A percentile compares a stretch with the other conserved stretches of the same genome.
These are phyloP conservation scores for Drepanosiphum platanoidis DNA, from an alignment of 2,888 invertebrate genomes.

Conservation along the genomic window DNA sequence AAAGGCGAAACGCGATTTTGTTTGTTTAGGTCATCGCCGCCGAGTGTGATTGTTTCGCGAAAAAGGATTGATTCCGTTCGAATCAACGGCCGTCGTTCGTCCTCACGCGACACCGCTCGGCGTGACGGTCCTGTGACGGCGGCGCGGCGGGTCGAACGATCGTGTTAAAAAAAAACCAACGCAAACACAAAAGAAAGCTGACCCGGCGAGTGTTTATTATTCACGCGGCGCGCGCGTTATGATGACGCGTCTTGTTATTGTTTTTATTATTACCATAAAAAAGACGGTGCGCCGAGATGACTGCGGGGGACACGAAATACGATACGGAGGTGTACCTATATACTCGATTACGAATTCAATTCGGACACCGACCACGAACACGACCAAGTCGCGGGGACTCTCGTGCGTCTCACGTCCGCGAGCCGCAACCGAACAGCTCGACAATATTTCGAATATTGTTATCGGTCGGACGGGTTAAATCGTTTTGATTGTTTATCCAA, in stretches of 20 bases:
- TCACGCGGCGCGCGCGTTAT: conserved; percentile 12
- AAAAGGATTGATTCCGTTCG: background rate
- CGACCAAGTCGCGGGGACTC: background rate
- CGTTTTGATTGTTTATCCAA: background rate
- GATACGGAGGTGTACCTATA: background rate
- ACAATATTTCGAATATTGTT: conserved; percentile 30
- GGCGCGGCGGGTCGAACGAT: background rate
- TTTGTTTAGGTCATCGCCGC: background rate
- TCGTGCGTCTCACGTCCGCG: background rate
- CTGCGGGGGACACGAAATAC: background rate
- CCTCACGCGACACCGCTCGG: background rate
- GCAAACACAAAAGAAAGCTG: conserved; percentile 54
- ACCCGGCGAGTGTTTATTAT: conserved; percentile 42
- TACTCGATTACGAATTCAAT: conserved; percentile 37
- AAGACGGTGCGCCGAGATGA: background rate
- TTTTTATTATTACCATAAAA: conserved; percentile 7
- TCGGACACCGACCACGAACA: background rate
- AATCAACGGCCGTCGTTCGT: too few relatives aligned
- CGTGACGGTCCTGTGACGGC: background rate
- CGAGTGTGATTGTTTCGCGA: background rate
- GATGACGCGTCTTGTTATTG: conserved; percentile 28
- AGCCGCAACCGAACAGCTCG: background rate
- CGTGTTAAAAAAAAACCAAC: too few relatives aligned
- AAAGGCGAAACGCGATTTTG: background rate
- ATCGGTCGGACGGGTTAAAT: background rate